Evolutionary conservation across 2,888 invertebrate species (phyloP), one percentile per base, ranked within the genome.

Genomic region (Anthrax anthrax): DNA sequence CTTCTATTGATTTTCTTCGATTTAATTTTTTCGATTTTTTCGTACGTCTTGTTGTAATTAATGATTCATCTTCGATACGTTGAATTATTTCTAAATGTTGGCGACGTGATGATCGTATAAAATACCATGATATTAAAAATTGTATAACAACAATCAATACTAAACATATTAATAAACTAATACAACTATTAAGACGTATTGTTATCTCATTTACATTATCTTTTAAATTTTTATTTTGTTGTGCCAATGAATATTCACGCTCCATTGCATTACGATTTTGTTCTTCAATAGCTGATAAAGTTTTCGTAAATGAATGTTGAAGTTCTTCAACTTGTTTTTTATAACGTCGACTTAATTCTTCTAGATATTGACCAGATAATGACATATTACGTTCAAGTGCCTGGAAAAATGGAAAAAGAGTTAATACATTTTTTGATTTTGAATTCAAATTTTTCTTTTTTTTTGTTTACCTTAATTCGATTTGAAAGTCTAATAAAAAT

Each of bases 311-410:
- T 4, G 85, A 78, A 55, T 79, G 76, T 64, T 92, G 90, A 78
- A 94, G 83, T 60, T 95, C 95, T 66, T 96, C 95, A 43, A 94
- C 92, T 71, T 96, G 95, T 57, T 88, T 90, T 63, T 92, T 92
- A 70, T 96, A 97, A 16, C 94, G 77, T 47, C 87, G 80, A 67
- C 95, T 95, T 55, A 98, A 71, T 64, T 97, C 96, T 65, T 96
- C 96, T 54, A 98, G 72, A 66, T 97, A 98, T 66, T 95, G 92
- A 50, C 89, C 87, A 54, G 94, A 95, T 37, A 98, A 74, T 14
- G 95, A 94, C 81, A 98, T 90, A 70, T 98, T 98, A 55, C 89
- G 77, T 70, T 98, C 98, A 56, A 98, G 74, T 43, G 87, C 83
- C 82, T 88, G 71, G 50, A 72, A 73, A 50, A 19, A 51, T 40